phyloP scores from a whole-genome alignment of 2,797 vertebrate genomes.

The Orestias chungarensis region DNA sequence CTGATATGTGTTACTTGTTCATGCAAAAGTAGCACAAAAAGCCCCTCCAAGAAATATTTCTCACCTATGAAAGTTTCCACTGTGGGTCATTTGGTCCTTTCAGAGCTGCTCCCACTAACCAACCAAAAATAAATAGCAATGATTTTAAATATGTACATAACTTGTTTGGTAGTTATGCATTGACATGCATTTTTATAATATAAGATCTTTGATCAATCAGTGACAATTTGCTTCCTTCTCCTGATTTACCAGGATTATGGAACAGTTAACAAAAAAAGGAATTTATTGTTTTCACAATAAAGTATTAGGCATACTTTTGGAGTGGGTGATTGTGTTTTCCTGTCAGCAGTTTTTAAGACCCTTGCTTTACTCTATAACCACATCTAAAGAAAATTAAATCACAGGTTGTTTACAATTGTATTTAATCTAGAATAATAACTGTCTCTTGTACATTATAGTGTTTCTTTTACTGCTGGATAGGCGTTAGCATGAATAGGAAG shows the following conservation, averaged over 20 bases:
- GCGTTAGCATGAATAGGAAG: background rate
- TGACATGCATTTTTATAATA: no score
- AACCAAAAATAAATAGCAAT: background rate
- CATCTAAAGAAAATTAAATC: background rate
- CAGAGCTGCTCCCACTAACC: background rate
- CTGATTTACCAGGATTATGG: no score
- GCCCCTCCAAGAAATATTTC: background rate
- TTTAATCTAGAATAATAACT: background rate
- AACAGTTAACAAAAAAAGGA: no score
- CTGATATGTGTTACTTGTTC: conserved; percentile 18
- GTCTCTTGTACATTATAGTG: background rate
- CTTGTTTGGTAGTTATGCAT: no score
- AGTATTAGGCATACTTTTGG: no score
- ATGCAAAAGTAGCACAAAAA: background rate
- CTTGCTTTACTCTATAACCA: background rate
- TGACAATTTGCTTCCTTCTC: no score
- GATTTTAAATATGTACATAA: background rate
- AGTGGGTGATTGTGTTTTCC: no score
- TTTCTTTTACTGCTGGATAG: background rate
- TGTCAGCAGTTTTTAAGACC: background rate
- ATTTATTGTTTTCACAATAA: no score
- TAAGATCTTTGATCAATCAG: no score
- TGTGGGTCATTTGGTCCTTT: background rate
- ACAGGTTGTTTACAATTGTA: background rate
- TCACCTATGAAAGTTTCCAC: background rate